A percentile compares a stretch with the other conserved stretches of the same genome.
Evolutionary conservation across 2,797 vertebrate genomes (phyloP).

Genomic region (Hippopotamyrus pictus): DNA sequence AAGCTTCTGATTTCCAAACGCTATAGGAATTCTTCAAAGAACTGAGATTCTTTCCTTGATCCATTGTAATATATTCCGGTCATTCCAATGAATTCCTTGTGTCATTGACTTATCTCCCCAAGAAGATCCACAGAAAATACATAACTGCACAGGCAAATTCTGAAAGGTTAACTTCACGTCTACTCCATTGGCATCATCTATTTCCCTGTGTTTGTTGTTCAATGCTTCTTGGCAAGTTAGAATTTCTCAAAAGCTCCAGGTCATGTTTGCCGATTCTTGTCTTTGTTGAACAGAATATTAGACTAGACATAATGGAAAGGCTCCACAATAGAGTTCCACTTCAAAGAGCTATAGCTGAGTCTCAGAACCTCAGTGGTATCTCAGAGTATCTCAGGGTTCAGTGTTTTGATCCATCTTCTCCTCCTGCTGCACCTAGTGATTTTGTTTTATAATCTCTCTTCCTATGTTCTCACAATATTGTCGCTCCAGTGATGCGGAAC

Average conservation of each 20-base stretch:
- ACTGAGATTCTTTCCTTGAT: background rate
- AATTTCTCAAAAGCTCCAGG: background rate
- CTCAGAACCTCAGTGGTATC: background rate
- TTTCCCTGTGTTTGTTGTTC: background rate
- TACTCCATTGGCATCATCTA: background rate
- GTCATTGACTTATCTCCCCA: background rate
- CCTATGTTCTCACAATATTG: background rate
- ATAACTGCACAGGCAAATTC: background rate
- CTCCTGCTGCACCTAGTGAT: background rate
- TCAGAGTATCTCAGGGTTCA: background rate
- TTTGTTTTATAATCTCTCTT: background rate
- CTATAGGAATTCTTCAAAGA: background rate
- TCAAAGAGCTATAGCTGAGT: background rate
- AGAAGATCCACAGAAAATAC: background rate
- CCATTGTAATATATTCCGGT: background rate
- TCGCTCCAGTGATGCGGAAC: background rate
- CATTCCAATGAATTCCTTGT: background rate
- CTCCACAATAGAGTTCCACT: background rate
- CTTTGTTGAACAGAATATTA: background rate
- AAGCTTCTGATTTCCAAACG: background rate
- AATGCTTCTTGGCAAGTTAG: background rate
- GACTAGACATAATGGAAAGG: background rate
- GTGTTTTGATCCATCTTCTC: background rate
- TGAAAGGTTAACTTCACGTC: background rate
- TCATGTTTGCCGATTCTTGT: background rate